Evolutionary conservation across 1,140 invertebrate species (phyloP).

Genomic region (Armadillidium nasatum): DNA sequence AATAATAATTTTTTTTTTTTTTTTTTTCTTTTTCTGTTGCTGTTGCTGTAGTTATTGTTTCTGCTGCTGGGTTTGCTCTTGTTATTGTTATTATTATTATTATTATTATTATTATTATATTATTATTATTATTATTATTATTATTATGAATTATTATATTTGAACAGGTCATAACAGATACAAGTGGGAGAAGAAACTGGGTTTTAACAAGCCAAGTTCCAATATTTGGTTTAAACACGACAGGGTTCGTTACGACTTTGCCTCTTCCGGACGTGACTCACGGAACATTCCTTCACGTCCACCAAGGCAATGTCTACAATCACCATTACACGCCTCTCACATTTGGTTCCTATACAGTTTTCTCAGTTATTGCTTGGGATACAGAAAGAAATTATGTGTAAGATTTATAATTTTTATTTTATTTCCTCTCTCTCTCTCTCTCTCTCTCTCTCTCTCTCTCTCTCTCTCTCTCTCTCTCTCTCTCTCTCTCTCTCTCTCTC

Average conservation of each 20-base stretch:
- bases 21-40: no score
- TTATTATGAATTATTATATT: not conserved
- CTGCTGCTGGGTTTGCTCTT: no score
- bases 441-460: no score
- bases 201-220: slow-evolving; percentile 26
- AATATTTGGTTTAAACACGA: slow-evolving; percentile 44
- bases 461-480: no score
- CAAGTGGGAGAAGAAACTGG: slow-evolving; percentile 33
- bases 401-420: slow-evolving; percentile 44
- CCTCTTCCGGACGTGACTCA: slow-evolving; percentile 56
- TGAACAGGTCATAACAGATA: slow-evolving; percentile 35
- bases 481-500: no score
- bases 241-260: slow-evolving; percentile 49
- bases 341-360: slow-evolving; percentile 63
- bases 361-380: slow-evolving; percentile 63
- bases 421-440: no score
- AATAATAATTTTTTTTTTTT: not conserved
- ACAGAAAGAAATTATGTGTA: slow-evolving; percentile 60
- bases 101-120: no score
- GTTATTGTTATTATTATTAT: no score
- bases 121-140: not conserved
- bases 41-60: no score
- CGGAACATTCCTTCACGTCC: slow-evolving; percentile 52
- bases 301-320: slow-evolving; percentile 40
- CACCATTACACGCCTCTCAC: slow-evolving; percentile 54